These are phyloP conservation scores for Cephalopholis sonnerati DNA, from an alignment of 2,113 vertebrate genomes.

Conservation along the genomic window DNA sequence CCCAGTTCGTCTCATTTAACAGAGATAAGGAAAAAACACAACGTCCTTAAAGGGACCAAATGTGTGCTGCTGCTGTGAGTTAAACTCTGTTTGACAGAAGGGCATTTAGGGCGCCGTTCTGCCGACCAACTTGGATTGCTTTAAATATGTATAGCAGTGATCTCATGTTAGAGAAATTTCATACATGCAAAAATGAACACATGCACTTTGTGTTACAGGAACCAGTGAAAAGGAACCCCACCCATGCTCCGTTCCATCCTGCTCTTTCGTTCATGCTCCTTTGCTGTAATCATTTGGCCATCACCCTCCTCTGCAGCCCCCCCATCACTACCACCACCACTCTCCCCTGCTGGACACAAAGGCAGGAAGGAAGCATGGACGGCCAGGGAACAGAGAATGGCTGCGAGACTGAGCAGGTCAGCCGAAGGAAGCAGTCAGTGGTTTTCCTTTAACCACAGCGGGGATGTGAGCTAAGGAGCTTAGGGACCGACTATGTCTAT, in stretches of 20 bases:
- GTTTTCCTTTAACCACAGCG: conserved; percentile 57
- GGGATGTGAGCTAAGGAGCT: conserved; percentile 44
- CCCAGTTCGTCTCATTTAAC: background rate
- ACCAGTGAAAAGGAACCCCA: conserved; percentile 68
- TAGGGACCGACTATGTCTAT: conserved; percentile 15
- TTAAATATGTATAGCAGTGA: conserved; percentile 24
- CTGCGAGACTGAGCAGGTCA: conserved; percentile 58
- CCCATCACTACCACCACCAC: background rate
- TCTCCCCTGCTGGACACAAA: conserved; percentile 73
- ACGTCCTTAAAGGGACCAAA: background rate
- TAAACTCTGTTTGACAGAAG: conserved; percentile 11
- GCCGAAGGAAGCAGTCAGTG: conserved; percentile 64
- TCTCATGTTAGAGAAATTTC: conserved; percentile 32
- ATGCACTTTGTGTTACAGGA: conserved; percentile 48
- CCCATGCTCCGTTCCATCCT: conserved; percentile 68
- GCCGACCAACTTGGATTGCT: background rate
- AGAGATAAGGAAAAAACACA: background rate
- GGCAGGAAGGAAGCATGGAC: conserved; percentile 79
- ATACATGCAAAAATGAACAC: conserved; percentile 9
- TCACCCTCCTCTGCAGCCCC: conserved; percentile 25
- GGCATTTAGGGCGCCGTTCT: background rate
- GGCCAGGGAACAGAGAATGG: conserved; percentile 52
- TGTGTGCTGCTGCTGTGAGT: background rate
- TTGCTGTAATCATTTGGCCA: conserved; percentile 65
- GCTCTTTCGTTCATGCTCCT: conserved; percentile 67